Evolutionary conservation across 2,797 vertebrate genomes (phyloP), one percentile per base, ranked within the genome.

Genomic region (Manis crassicaudata): DNA sequence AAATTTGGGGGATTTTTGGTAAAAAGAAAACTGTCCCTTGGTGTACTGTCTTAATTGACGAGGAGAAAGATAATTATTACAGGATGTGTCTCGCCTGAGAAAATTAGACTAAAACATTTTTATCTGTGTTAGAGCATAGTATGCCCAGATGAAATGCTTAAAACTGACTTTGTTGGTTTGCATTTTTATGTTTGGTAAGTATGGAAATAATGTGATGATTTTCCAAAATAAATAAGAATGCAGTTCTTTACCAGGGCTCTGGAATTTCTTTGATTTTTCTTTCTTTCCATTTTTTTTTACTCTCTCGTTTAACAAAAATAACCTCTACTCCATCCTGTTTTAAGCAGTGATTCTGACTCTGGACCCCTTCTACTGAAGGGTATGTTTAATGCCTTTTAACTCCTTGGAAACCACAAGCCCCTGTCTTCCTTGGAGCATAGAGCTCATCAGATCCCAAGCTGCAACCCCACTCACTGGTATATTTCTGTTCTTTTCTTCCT

Each of bases 161-260:
- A 96, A 79, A 92, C 25, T 94, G 63, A 85, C 63, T 43, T 52
- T 27, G 20, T 79, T 91, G n/a, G 60, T 92, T 94, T 90, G 72
- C n/a, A 23, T 62, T 92, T 88, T 95, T 76, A 7, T 32, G 80
- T 96, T 96, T 88, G 37, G 2, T 92, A 92, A 81, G 12, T 76
- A 81, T 58, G 79, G 83, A 86, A 73, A 68, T 72, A 76, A 54
- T 80, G 37, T 83, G 80, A 63, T 43, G 89, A 1, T 84, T 95
- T 95, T 81, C 50, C 43, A 88, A 37, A 93, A 27, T 88, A 77
- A 2, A 50, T 25, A 29, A 88, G 32, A 87, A 83, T 7, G 6
- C 27, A 50, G 37, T 56, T 35, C 21, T 46, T 75, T 65, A 82
- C 17, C 32, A 37, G 40, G 58, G 27, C 29, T 81, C 5, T 90